A percentile compares a stretch with the other conserved stretches of the same genome.
Conservation (phyloP, 1,140 invertebrate species). For the Drosophila kurseongensis region DNA sequence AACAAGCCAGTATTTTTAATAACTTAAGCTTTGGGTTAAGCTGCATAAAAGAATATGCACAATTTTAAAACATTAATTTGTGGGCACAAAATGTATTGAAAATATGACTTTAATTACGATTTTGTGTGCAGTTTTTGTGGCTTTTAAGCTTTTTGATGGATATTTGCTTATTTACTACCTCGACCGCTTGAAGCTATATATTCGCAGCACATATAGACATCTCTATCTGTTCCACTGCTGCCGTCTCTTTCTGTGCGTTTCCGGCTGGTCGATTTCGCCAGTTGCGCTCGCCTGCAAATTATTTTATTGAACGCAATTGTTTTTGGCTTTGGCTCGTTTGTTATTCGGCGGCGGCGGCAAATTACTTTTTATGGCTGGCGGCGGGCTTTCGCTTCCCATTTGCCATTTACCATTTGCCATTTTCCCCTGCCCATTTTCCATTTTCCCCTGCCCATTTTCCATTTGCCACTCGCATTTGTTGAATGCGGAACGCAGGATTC, state of each 20-base stretch:
- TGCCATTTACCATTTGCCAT: constrained; percentile 2
- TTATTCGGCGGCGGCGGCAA: constrained; percentile 77
- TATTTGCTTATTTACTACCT: background rate
- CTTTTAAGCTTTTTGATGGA: background rate
- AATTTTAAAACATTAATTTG: no score
- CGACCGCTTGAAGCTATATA: constrained; percentile 4
- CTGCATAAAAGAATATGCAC: no score
- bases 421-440: constrained; percentile 14
- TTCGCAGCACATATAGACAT: background rate
- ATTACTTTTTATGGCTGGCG: constrained; percentile 80
- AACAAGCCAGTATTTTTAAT: no score
- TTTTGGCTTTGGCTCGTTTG: constrained; percentile 82
- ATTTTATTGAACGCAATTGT: constrained; percentile 84
- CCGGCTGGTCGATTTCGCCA: constrained; percentile 45
- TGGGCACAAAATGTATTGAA: no score
- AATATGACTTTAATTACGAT: background rate
- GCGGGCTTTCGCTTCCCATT: constrained; percentile 9
- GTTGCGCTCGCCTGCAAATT: constrained; percentile 65
- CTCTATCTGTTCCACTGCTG: no score
- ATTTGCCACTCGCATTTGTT: constrained; percentile 25
- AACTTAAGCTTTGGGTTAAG: no score
- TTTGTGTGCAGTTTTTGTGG: background rate
- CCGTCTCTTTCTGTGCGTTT: constrained; percentile 32
- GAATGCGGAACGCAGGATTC: constrained; percentile 11
- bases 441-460: constrained; percentile 15